Evolutionary conservation across 1,140 invertebrate species (phyloP).

Genomic region (Sminthurides bifidus): DNA sequence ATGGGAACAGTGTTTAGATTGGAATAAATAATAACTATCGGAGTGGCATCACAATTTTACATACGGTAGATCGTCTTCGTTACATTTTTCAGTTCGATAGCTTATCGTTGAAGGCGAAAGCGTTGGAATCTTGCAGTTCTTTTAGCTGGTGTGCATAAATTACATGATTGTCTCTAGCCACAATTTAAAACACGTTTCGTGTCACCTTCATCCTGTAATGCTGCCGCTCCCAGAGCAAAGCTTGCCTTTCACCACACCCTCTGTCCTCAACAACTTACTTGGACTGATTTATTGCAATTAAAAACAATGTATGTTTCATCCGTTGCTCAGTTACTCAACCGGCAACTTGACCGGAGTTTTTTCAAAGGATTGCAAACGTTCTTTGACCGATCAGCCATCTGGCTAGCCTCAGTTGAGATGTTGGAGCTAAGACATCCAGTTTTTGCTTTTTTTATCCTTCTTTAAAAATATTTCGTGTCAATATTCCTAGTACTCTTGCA

Average conservation of each 20-base stretch:
- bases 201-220: constrained; percentile 23
- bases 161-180: too few species aligned
- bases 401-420: not conserved
- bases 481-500: too few species aligned
- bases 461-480: constrained; percentile 5
- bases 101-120: too few species aligned
- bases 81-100: too few species aligned
- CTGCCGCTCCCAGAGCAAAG: constrained; percentile 21
- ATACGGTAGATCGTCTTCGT: too few species aligned
- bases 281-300: constrained; percentile 26
- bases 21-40: not conserved
- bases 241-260: constrained; percentile 20
- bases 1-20: too few species aligned
- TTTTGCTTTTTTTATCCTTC: not conserved
- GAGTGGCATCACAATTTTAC: too few species aligned
- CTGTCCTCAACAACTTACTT: constrained; percentile 6
- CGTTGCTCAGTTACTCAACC: not conserved
- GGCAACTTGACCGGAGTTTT: too few species aligned
- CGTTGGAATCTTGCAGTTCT: too few species aligned
- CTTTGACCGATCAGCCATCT: too few species aligned
- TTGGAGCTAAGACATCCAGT: not conserved
- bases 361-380: too few species aligned
- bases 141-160: too few species aligned
- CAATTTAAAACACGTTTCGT: constrained; percentile 31
- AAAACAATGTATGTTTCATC: not conserved